A percentile compares a stretch with the other conserved stretches of the same genome.
Evolutionary conservation across 1,140 invertebrate genomes (phyloP).

Genomic region (Macrocentrus cingulum): DNA sequence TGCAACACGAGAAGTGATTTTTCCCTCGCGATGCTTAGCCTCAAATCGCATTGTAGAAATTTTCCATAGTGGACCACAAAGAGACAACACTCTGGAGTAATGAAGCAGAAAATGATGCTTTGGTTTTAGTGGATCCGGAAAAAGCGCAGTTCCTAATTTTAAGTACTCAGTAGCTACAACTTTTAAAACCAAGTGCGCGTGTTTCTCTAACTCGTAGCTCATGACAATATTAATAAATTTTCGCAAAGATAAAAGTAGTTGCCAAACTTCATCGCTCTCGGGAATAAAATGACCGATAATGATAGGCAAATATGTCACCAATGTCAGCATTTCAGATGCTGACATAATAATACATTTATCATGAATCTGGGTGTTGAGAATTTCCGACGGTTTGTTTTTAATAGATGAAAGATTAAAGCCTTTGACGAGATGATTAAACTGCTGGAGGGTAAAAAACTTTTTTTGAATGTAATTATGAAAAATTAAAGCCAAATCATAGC

Average conservation of each 20-base stretch:
- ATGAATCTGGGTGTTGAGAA: conserved; percentile 22
- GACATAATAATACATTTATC: conserved; percentile 28
- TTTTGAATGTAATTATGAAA: conserved; percentile 30
- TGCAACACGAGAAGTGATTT: conserved; percentile 9
- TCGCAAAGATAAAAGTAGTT: conserved; percentile 27
- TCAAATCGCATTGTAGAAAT: conserved; percentile 26
- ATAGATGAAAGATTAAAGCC: conserved; percentile 24
- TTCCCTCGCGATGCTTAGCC: conserved; percentile 22
- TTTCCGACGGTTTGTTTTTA: conserved; percentile 32
- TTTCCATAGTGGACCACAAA: conserved; percentile 22
- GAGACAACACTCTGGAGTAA: conserved; percentile 18
- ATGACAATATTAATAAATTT: conserved; percentile 28
- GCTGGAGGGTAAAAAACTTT: conserved; percentile 33
- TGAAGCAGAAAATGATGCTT: conserved; percentile 31
- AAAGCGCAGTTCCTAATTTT: conserved; percentile 26
- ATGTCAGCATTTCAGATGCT: conserved; percentile 33
- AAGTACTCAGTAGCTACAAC: conserved; percentile 22
- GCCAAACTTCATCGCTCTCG: conserved; percentile 27
- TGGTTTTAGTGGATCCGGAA: conserved; percentile 21
- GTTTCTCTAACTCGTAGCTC: conserved; percentile 6
- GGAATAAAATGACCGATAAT: conserved; percentile 34
- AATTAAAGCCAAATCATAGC: conserved; percentile 34
- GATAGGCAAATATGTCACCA: conserved; percentile 35
- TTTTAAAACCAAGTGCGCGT: background rate
- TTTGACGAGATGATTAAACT: conserved; percentile 31